Conservation (phyloP, 92 coral and sea anemone species). For the Plumapathes pennacea region DNA sequence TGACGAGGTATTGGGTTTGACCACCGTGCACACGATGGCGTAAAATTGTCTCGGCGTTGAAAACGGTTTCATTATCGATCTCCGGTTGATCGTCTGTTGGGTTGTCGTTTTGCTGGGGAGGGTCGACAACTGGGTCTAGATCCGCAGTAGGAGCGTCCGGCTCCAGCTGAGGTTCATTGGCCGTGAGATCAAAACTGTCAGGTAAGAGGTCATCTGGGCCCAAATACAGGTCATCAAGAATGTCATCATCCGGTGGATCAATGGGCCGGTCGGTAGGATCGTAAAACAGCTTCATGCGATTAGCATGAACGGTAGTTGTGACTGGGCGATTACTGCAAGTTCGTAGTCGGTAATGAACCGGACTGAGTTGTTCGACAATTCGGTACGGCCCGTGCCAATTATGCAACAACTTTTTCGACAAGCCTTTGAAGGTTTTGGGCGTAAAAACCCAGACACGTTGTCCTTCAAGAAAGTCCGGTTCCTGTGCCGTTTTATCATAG, state of each 20-base stretch:
- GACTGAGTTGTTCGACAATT: constrained; percentile 33
- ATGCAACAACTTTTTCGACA: constrained; percentile 33
- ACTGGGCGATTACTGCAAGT: constrained; percentile 28
- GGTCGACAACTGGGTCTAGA: too few relatives aligned
- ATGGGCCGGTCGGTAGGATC: constrained; percentile 45
- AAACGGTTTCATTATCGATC: too few relatives aligned
- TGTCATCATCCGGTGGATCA: constrained; percentile 26
- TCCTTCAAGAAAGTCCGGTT: constrained; percentile 8
- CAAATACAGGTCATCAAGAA: too few relatives aligned
- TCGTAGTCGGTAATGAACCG: constrained; percentile 29
- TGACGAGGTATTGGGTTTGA: neutral
- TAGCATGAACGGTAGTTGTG: constrained; percentile 32
- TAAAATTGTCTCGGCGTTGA: too few relatives aligned
- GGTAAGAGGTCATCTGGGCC: too few relatives aligned
- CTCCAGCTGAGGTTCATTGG: too few relatives aligned
- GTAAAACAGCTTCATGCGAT: constrained; percentile 21
- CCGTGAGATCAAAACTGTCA: too few relatives aligned
- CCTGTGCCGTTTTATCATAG: neutral
- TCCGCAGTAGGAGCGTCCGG: too few relatives aligned
- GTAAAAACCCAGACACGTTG: constrained; percentile 42
- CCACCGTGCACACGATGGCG: too few relatives aligned
- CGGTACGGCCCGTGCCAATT: constrained; percentile 52
- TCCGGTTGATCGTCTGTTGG: constrained; percentile 1
- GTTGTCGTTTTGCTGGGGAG: constrained; percentile 1
- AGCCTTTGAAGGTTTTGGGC: constrained; percentile 6